Base-by-base conservation (phyloP, 2,888 invertebrate species). In the Abscondita cerata region DNA sequence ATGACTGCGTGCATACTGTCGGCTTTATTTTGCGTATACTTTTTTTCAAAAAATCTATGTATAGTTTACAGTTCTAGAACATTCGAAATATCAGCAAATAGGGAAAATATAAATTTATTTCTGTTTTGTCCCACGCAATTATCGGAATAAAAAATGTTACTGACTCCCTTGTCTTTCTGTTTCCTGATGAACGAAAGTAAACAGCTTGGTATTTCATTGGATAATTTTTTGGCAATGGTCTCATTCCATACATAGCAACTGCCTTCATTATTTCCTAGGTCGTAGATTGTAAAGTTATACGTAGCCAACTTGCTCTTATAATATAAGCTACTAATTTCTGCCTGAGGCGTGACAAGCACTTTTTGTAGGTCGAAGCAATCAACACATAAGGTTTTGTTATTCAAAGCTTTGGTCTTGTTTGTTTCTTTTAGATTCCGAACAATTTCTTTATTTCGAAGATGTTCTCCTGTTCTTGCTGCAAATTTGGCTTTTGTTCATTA, bases 201-300 rank as follows among this genome's bases (percentile, higher is more conserved):
- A 52, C 5, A 9, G 19, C 46, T 16, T 19, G 25, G 11, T 46
- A 52, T 52, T 41, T 52, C 52, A 13, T 40, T 52, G 4, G 52
- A 13, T 4, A 36, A 47, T 44, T 41, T 12, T 53, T 52, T 52
- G 12, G 46, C 13, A 5, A 52, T 44, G 1, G 15, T 1, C 33
- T 58, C 44, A 13, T 51, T 13, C 58, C 58, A 58, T n/a, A 50
- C 50, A 44, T 36, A 36, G 12, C 36, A 36, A 11, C 11, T 6
- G 12, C 36, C 36, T 36, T 36, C 36, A 36, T 36, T 4, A 12
- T 36, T 36, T 36, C 36, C 4, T 11, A 36, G 4, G 11, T 36
- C n/a, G 12, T 12, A 36, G 2, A 36, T 12, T 12, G 36, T 36
- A 36, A 25, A n/a, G n/a, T n/a, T n/a, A n/a, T n/a, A n/a, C n/a